Base-by-base conservation (phyloP, 1,140 invertebrate genomes). In the Calephelis nemesis region DNA sequence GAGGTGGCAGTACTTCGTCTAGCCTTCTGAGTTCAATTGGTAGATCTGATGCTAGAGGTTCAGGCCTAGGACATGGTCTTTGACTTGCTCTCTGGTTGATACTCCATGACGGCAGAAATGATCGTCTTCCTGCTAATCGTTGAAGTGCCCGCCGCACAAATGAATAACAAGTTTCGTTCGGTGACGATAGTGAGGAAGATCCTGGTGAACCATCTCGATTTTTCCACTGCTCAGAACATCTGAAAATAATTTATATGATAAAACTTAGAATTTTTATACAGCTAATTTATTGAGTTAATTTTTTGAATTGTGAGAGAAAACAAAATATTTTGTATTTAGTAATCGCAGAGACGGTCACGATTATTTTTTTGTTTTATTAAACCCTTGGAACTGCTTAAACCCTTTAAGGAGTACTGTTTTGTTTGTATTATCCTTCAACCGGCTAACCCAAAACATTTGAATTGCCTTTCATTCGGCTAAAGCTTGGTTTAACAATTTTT, bases 131-230 rank as follows among this genome's bases (percentile, higher is more conserved):
- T 10, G 97, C 96, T 39, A 97, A 85, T 93, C 97, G 96, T 90
- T 98, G 96, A 48, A 98, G 93, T 7, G 97, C 97, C 76, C 97
- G 94, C 60, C 97, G 93, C 5, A 98, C 97, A 82, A 98, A 98
- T 81, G 97, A 98, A 90, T 98, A 98, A 83, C 97, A 98, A 7
- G 97, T 97, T 92, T 98, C 97, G 77, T 97, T 98, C 5, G 97
- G 97, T 74, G 96, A 97, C 40, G 97, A 97, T 4, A 98, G 93
- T 73, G 97, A 97, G 39, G 96, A 97, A 63, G 95, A 96, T 72
- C 96, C 96, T 42, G 95, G 95, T 1, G 96, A 97, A 60, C 93
- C 93, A 65, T 93, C 93, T 0, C 73, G 92, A 86, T 75, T 88
- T 72, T 88, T 90, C 87, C 89, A 89, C 11, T 81, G 78, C 58